These are phyloP conservation scores for Rhinoptilus africanus DNA, from an alignment of 2,113 vertebrate genomes.

Conservation along the genomic window DNA sequence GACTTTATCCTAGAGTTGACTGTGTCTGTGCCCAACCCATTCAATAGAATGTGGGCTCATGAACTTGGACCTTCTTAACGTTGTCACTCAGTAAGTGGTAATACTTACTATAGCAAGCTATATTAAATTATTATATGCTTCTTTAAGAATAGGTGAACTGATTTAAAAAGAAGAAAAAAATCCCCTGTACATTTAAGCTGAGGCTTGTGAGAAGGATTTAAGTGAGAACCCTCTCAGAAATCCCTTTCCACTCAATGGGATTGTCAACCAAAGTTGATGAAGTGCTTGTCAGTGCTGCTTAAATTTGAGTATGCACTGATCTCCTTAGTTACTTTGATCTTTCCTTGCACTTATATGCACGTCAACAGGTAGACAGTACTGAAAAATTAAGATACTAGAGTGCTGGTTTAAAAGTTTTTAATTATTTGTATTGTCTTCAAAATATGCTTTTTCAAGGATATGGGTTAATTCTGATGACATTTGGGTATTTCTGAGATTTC, in stretches of 20 bases:
- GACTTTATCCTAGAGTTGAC: neutral
- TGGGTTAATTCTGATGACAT: neutral
- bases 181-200: neutral
- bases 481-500: neutral
- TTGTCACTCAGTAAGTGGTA: neutral
- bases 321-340: neutral
- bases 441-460: neutral
- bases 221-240: neutral
- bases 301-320: neutral
- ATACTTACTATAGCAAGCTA: neutral
- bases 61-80: neutral
- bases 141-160: neutral
- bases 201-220: neutral
- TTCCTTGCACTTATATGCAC: neutral
- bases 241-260: neutral
- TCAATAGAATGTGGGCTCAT: neutral
- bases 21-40: neutral
- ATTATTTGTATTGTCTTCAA: neutral
- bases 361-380: neutral
- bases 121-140: neutral
- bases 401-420: neutral
- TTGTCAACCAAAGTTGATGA: neutral
- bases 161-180: conserved; percentile 26
- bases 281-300: neutral
- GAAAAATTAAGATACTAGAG: neutral